Evolutionary conservation across 2,797 vertebrate genomes (phyloP).

Genomic region (Rhynchotus rufescens): DNA sequence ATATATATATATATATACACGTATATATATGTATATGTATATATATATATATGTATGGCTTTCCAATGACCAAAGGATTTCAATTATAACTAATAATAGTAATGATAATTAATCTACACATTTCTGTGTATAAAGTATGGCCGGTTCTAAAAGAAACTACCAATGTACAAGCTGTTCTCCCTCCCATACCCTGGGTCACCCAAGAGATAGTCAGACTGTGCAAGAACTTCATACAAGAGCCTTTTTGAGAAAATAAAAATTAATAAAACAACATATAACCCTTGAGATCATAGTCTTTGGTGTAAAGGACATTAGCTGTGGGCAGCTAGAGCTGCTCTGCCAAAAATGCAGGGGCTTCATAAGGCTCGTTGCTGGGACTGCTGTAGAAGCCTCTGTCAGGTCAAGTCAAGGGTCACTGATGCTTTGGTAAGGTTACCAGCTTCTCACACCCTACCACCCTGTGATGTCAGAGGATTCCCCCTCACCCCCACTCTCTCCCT

Average conservation of each 20-base stretch:
- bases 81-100: slow-evolving; percentile 64
- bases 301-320: slow-evolving; percentile 62
- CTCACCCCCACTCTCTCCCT: not conserved
- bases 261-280: slow-evolving; percentile 17
- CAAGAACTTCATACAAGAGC: slow-evolving; percentile 45
- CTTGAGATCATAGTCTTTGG: slow-evolving; percentile 80
- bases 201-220: slow-evolving; percentile 14
- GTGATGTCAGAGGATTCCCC: slow-evolving; percentile 40
- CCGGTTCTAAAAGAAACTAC: slow-evolving; percentile 77
- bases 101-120: slow-evolving; percentile 70
- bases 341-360: not conserved
- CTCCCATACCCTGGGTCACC: slow-evolving; percentile 62
- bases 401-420: not conserved
- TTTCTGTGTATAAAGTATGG: slow-evolving; percentile 75
- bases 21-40: slow-evolving; percentile 55
- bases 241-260: slow-evolving; percentile 21
- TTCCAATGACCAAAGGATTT: slow-evolving; percentile 37
- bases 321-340: slow-evolving; percentile 30
- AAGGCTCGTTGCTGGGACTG: slow-evolving; percentile 26
- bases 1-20: slow-evolving; percentile 33
- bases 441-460: slow-evolving; percentile 12
- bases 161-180: slow-evolving; percentile 64
- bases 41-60: not conserved
- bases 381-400: slow-evolving; percentile 27
- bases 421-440: slow-evolving; percentile 71